phyloP scores from a whole-genome alignment of 2,888 invertebrate genomes.

The Branchipolynoe longqiensis region DNA sequence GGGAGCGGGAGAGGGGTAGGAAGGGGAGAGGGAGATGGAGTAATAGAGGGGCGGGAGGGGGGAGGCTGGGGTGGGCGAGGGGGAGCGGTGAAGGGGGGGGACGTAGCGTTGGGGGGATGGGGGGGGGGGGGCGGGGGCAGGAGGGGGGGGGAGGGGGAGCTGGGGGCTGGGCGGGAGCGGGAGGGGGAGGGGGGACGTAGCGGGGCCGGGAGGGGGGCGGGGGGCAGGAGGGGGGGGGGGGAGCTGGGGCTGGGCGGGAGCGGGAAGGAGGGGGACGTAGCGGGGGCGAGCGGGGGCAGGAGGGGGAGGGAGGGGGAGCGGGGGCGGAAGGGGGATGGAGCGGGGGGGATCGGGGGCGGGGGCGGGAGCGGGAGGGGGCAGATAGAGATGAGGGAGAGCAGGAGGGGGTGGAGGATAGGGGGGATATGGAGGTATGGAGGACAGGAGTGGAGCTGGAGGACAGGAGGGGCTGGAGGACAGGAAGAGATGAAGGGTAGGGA shows the following conservation, averaged over 20 bases:
- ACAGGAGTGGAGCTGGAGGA: too few relatives aligned
- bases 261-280: not conserved
- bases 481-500: too few relatives aligned
- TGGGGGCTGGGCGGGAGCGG: not conserved
- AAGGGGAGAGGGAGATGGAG: slow-evolving; percentile 3
- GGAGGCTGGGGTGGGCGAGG: not conserved
- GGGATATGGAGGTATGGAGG: not conserved
- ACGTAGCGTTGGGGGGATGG: not conserved
- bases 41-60: not conserved
- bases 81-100: not conserved
- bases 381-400: not conserved
- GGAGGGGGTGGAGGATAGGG: not conserved
- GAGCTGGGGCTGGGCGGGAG: not conserved
- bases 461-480: too few relatives aligned
- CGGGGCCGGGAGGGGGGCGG: not conserved
- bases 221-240: not conserved
- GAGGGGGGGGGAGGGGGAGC: not conserved
- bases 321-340: not conserved
- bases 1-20: not conserved
- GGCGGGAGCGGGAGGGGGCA: not conserved
- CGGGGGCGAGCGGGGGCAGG: not conserved
- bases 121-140: not conserved
- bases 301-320: not conserved
- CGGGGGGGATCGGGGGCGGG: not conserved
- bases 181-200: not conserved